Conservation (phyloP, 2,113 vertebrate genomes). For the Oncorhynchus masou region DNA sequence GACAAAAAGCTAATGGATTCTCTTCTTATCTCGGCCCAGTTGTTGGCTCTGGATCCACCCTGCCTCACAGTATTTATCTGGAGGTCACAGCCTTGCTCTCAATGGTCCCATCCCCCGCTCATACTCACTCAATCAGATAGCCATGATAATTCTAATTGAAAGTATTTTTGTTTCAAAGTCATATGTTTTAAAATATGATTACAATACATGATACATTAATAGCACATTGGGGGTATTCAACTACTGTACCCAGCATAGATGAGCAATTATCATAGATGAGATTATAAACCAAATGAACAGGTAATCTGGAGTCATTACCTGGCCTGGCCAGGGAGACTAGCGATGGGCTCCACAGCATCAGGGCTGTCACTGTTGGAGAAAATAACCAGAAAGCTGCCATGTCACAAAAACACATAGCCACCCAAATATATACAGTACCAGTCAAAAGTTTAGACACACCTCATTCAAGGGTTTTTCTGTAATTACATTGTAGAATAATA, state of each 20-base stretch:
- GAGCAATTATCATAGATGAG: no score
- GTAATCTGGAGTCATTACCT: conserved; percentile 73
- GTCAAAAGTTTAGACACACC: no score
- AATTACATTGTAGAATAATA: no score
- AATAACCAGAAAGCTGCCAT: background rate
- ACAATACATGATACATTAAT: no score
- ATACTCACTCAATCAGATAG: background rate
- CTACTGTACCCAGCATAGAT: no score
- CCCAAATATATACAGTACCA: no score
- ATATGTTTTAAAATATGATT: no score
- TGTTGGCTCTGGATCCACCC: conserved; percentile 54
- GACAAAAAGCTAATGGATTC: conserved; percentile 48
- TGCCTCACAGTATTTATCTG: conserved; percentile 58
- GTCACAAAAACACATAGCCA: background rate
- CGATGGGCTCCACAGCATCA: conserved; percentile 86
- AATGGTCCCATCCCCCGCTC: background rate
- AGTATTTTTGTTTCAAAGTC: no score
- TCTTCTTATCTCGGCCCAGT: conserved; percentile 64
- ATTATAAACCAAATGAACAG: background rate
- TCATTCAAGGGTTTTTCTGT: no score
- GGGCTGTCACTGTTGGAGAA: conserved; percentile 80
- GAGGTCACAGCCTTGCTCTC: conserved; percentile 11
- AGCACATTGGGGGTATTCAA: no score
- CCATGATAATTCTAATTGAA: no score
- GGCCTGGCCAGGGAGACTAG: conserved; percentile 91